These are phyloP conservation scores for Xanthia togata DNA, from an alignment of 2,888 invertebrate species.

Conservation along the genomic window DNA sequence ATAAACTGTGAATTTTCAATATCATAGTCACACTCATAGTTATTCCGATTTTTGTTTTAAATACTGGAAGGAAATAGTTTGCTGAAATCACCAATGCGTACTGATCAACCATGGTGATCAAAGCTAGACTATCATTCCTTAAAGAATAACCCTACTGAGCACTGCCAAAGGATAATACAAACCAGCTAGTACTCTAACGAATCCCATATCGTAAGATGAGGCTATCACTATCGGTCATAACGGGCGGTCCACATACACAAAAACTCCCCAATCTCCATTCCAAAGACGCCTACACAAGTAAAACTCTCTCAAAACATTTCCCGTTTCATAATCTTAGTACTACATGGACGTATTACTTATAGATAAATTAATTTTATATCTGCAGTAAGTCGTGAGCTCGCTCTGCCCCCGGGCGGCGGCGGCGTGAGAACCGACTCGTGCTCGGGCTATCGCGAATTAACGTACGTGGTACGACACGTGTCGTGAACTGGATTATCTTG, in stretches of 20 bases:
- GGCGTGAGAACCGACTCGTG: constrained; percentile 85
- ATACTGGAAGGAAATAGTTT: background rate
- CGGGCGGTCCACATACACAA: background rate
- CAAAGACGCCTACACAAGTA: constrained; percentile 50
- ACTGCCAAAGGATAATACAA: background rate
- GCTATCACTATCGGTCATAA: background rate
- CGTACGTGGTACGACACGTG: constrained; percentile 70
- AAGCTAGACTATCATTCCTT: background rate
- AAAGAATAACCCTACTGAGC: background rate
- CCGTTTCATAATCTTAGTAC: constrained; percentile 59
- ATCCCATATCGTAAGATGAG: background rate
- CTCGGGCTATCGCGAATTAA: constrained; percentile 68
- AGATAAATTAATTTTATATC: constrained; percentile 90
- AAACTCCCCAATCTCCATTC: constrained; percentile 21
- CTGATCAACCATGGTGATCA: background rate
- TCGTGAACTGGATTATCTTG: constrained; percentile 66
- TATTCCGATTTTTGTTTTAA: background rate
- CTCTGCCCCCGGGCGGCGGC: constrained; percentile 86
- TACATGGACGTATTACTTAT: constrained; percentile 81
- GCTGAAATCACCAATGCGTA: background rate
- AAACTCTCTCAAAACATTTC: constrained; percentile 44
- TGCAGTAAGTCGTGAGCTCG: constrained; percentile 85
- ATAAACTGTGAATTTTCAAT: background rate
- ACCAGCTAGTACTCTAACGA: background rate
- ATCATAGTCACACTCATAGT: background rate